Evolutionary conservation across 2,797 vertebrate genomes (phyloP).

Genomic region (Sebastes vulpes): DNA sequence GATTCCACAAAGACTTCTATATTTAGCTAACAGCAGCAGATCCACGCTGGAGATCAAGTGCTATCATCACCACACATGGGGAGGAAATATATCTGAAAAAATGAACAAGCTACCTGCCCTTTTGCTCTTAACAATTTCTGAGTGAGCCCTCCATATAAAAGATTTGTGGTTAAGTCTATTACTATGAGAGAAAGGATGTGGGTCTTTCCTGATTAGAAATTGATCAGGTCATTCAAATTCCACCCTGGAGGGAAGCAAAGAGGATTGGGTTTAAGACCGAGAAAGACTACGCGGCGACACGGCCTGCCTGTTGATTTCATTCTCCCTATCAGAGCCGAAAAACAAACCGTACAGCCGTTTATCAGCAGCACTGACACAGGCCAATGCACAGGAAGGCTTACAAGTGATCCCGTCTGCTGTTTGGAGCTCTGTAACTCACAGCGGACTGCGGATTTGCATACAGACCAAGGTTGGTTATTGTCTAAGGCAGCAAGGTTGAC

Average conservation of each 20-base stretch:
- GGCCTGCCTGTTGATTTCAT: conserved; percentile 51
- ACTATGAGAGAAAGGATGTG: conserved; percentile 39
- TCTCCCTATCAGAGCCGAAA: conserved; percentile 42
- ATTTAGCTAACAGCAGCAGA: conserved; percentile 50
- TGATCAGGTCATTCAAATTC: conserved; percentile 75
- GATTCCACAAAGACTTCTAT: conserved; percentile 42
- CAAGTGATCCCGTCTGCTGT: conserved; percentile 28
- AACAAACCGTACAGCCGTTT: conserved; percentile 53
- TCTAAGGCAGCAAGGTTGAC: conserved; percentile 57
- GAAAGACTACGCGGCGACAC: conserved; percentile 21
- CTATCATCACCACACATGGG: conserved; percentile 13
- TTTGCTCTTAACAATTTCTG: conserved; percentile 43
- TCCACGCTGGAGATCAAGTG: conserved; percentile 26
- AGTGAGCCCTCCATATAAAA: conserved; percentile 16
- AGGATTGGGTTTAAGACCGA: conserved; percentile 54
- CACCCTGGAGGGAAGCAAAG: conserved; percentile 53
- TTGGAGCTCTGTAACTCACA: conserved; percentile 31
- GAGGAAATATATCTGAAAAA: conserved; percentile 28
- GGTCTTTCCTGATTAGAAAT: conserved; percentile 75
- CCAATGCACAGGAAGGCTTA: conserved; percentile 40
- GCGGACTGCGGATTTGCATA: conserved; percentile 59
- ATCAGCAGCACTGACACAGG: conserved; percentile 53
- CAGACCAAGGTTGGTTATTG: conserved; percentile 47
- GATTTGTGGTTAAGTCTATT: conserved; percentile 57
- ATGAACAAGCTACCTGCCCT: conserved; percentile 27